Percentiles rank a stretch among this genome's conserved stretches.
These are phyloP conservation scores for Hydropsyche betteni DNA, from an alignment of 2,888 invertebrate genomes.

Conservation along the genomic window DNA sequence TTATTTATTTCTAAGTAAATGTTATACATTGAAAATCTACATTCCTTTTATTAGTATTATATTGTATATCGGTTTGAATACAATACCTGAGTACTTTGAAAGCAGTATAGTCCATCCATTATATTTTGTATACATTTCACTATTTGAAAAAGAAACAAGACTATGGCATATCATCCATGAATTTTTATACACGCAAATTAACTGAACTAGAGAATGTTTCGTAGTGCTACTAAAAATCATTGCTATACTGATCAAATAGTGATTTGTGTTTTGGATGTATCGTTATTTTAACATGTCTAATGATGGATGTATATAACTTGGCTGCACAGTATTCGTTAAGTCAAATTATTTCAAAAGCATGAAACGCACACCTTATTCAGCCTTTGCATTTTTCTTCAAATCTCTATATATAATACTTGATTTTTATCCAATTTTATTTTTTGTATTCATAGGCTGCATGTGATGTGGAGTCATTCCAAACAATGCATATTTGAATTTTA, in stretches of 20 bases:
- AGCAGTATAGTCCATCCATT: no score
- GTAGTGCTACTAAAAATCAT: neutral
- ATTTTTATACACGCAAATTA: neutral
- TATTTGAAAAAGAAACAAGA: neutral
- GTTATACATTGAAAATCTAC: neutral
- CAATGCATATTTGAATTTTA: constrained; percentile 9
- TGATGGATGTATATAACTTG: neutral
- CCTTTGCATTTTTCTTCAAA: no score
- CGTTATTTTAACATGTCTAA: constrained; percentile 11
- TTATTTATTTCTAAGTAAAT: neutral
- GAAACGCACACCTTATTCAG: neutral
- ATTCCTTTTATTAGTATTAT: neutral
- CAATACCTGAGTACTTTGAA: no score
- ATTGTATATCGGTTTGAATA: neutral
- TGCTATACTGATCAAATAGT: constrained; percentile 20
- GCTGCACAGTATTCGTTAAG: neutral
- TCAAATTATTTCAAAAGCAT: constrained; percentile 7
- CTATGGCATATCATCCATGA: neutral
- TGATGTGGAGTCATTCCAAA: constrained; percentile 29
- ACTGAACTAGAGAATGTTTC: no score
- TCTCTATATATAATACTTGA: neutral
- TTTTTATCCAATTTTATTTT: neutral
- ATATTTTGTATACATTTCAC: no score
- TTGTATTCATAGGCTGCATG: constrained; percentile 3
- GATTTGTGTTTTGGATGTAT: constrained; percentile 24